These are phyloP conservation scores for Pangasius krempfi DNA, from an alignment of 2,797 vertebrate genomes.

Conservation along the genomic window DNA sequence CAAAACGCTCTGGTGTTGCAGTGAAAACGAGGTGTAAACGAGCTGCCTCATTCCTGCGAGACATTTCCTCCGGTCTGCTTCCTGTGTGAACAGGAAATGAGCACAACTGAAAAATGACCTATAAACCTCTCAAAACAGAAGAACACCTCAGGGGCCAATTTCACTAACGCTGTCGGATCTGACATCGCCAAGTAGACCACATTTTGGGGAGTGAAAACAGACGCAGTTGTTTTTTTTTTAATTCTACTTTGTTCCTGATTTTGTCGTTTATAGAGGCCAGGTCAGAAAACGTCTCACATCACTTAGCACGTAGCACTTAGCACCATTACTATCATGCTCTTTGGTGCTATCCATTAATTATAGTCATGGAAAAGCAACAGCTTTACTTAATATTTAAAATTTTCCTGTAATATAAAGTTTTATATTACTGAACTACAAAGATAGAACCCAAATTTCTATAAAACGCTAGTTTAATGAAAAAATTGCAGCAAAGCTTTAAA, in stretches of 20 bases:
- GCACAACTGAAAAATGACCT: slow-evolving; percentile 68
- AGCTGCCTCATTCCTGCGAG: not conserved
- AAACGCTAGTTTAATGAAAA: not conserved
- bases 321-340: not conserved
- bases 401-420: not conserved
- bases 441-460: not conserved
- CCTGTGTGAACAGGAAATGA: slow-evolving; percentile 65
- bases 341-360: not conserved
- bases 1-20: not conserved
- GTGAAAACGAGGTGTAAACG: slow-evolving; percentile 12
- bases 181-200: not conserved
- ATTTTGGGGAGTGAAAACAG: not conserved
- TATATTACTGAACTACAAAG: not conserved
- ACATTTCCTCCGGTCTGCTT: slow-evolving; percentile 1
- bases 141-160: not conserved
- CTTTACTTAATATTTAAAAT: not conserved
- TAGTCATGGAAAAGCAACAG: not conserved
- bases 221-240: not conserved
- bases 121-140: slow-evolving; percentile 39
- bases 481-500: too few relatives aligned
- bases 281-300: not conserved
- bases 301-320: not conserved
- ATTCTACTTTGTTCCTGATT: not conserved
- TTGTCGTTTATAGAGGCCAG: not conserved
- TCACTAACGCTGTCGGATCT: not conserved